These are phyloP conservation scores for Amphibalanus amphitrite DNA, from an alignment of 1,140 invertebrate species.

Conservation along the genomic window DNA sequence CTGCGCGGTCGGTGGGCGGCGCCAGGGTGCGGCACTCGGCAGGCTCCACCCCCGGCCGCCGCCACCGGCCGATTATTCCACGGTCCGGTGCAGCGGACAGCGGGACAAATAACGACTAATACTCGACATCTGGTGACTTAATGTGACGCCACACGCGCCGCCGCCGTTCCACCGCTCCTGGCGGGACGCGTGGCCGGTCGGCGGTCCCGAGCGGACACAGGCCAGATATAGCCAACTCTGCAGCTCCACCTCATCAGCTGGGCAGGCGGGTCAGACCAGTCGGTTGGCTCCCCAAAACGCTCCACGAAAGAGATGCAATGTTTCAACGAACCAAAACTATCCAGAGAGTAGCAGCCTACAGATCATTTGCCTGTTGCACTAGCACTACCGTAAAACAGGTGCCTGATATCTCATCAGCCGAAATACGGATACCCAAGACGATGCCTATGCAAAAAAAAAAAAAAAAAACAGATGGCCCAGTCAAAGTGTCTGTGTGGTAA, in stretches of 20 bases:
- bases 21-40: too few relatives aligned
- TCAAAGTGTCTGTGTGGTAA: not conserved
- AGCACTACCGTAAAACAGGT: not conserved
- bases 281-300: too few relatives aligned
- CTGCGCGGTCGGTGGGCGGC: too few relatives aligned
- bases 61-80: not conserved
- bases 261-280: too few relatives aligned
- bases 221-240: too few relatives aligned
- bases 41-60: not conserved
- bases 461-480: not conserved
- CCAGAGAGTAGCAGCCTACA: not conserved
- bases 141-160: slow-evolving; percentile 31
- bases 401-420: not conserved
- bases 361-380: not conserved
- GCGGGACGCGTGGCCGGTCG: slow-evolving; percentile 29
- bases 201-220: too few relatives aligned
- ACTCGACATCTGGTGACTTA: slow-evolving; percentile 11
- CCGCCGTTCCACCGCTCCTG: slow-evolving; percentile 52
- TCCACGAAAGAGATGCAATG: too few relatives aligned
- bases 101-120: slow-evolving; percentile 4
- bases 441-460: not conserved
- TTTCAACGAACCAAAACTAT: not conserved
- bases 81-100: not conserved
- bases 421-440: not conserved
- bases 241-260: too few relatives aligned